phyloP scores from a whole-genome alignment of 2,888 invertebrate genomes.

The Abrostola triplasia region DNA sequence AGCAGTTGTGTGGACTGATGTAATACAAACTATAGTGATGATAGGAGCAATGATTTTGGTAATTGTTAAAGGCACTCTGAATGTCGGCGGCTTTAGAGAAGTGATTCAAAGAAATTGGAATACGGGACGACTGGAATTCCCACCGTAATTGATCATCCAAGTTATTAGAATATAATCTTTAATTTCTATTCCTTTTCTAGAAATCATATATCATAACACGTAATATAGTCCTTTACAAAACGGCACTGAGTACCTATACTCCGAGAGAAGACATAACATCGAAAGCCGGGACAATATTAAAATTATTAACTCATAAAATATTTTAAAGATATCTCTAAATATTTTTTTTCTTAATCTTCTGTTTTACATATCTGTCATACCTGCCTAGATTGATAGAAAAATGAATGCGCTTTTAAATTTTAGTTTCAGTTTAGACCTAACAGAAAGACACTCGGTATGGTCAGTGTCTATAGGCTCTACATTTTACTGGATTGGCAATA shows the following conservation, averaged over 20 bases:
- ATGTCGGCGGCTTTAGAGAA: slow-evolving; percentile 89
- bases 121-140: slow-evolving; percentile 89
- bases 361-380: no score
- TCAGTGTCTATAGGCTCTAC: slow-evolving; percentile 91
- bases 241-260: no score
- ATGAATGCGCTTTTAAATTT: background rate
- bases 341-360: no score
- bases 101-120: slow-evolving; percentile 88
- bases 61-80: slow-evolving; percentile 89
- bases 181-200: no score
- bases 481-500: slow-evolving; percentile 92
- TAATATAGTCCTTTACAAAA: no score
- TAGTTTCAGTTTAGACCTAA: slow-evolving; percentile 91
- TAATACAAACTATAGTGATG: slow-evolving; percentile 91
- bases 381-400: no score
- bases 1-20: slow-evolving; percentile 93
- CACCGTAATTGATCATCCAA: slow-evolving; percentile 78
- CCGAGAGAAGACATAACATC: no score
- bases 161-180: no score
- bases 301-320: no score
- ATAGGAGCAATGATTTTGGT: slow-evolving; percentile 91
- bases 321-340: no score
- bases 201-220: no score
- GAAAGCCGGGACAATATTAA: no score
- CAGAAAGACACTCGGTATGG: slow-evolving; percentile 92